Base-by-base conservation (phyloP, 1,140 invertebrate species). In the Heliconius himera region DNA sequence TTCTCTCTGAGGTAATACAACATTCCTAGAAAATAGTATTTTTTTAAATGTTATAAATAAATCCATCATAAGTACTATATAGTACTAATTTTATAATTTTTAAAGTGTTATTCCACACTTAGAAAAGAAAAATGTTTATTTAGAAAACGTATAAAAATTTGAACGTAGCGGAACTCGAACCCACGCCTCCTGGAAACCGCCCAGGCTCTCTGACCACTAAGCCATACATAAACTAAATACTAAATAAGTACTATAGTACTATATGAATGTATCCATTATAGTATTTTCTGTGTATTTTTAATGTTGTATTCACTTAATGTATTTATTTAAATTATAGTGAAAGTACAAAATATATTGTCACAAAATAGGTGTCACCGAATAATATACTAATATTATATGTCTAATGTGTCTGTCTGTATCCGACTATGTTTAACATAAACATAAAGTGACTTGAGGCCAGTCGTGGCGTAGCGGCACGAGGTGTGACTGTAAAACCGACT, bases 261-360 rank as follows among this genome's bases (percentile, higher is more conserved):
- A 56, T 36, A 36, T 36, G 33, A 36, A 36, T 36, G 0, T 36
- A 36, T 36, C 33, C 33, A 36, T 36, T 36, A 36, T 36, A 36
- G 6, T 56, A 26, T 22, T 22, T 56, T 56, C 9, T 56, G n/a
- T 22, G 8, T 56, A 22, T 56, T 56, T 56, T 56, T 2, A 56
- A 56, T 56, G 54, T 66, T 9, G 3, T 66, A 66, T 66, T 13
- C 22, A 66, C 60, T 66, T 4, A 11, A 8, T 60, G 56, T 60
- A 11, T 60, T 22, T 60, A 22, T 60, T 66, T 66, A 26, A 26
- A 29, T 26, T 66, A 66, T 29, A 13, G 22, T 11, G 20, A 60
- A 11, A 60, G n/a, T 60, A 60, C 60, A 29, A 66, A 66, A 66
- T 66, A 29, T 26, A 29, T 66, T 66, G 60, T 66, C 22, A 66